Evolutionary conservation across 2,797 vertebrate species (phyloP), one percentile per base, ranked within the genome.

Genomic region (Hafferia zeledoni): DNA sequence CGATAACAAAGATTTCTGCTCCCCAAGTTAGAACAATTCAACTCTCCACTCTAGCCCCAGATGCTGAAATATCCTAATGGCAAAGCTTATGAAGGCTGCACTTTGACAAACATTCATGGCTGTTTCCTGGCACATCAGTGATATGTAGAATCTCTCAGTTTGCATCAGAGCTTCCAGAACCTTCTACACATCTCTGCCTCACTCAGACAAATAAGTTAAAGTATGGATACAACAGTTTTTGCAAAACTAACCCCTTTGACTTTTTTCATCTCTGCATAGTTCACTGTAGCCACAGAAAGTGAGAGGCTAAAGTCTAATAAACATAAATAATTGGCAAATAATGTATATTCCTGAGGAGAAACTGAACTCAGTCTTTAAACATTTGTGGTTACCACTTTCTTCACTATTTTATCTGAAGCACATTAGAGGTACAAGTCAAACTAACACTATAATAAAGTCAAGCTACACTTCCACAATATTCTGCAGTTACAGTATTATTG

Each of bases 151-250:
- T 8, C 24, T 12, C 33, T 6, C 8, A 1, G 23, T 59, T 47
- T 68, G 30, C 23, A 70, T 8, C 13, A 67, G n/a, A n/a, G 14
- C 27, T 69, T 74, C 31, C 64, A 93, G 44, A 83, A 74, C 20
- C 19, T 47, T 64, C 61, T 35, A 41, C 3, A 18, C 9, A 33
- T 18, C 46, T 71, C 37, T 71, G 47, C 65, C 31, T 75, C 50
- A 17, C 8, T 53, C 25, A 81, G 18, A 63, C 15, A 63, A 65
- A 1, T 6, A 76, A 61, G 5, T 15, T 70, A 6, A 57, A 44
- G 19, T 24, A 60, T 0, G 2, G 0, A 1, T 28, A 20, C 0
- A 10, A 61, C 25, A 64, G 28, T 2, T 68, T 55, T n/a, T 33
- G 41, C 18, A 90, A 88, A 88, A 55, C 6, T 22, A 84, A 52